Conservation (phyloP, 2,113 vertebrate species). For the Phyllostomus hastatus region DNA sequence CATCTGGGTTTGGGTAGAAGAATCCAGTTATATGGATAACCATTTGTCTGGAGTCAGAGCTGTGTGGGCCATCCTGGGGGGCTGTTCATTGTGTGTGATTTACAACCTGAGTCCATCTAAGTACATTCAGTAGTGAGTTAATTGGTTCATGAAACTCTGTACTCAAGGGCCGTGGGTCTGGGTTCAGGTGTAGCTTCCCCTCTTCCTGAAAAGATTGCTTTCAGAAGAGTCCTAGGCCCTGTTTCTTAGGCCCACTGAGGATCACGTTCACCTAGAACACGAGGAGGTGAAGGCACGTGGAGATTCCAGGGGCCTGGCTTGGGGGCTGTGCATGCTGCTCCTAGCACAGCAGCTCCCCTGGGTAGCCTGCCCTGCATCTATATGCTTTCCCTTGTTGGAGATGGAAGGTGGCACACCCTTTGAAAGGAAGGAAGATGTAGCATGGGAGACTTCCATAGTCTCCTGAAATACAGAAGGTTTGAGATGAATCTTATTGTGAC, state of each 20-base stretch:
- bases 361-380: not conserved
- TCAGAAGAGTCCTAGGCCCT: not conserved
- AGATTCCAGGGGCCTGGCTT: not conserved
- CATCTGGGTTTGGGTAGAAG: no score
- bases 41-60: not conserved
- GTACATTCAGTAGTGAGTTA: no score
- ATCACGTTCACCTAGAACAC: not conserved
- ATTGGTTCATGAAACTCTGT: not conserved
- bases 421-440: not conserved
- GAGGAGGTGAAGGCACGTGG: no score
- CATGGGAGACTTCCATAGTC: not conserved
- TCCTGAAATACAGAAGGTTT: not conserved
- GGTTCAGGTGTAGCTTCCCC: not conserved
- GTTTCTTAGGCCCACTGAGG: no score
- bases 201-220: not conserved
- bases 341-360: no score
- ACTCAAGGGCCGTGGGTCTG: not conserved
- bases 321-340: not conserved
- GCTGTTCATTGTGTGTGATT: not conserved
- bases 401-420: not conserved
- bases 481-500: not conserved
- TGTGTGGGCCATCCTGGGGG: not conserved
- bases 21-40: no score
- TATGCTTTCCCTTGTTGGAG: not conserved
- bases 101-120: no score